Conservation (phyloP, 2,888 invertebrate genomes). For the Zhuqinia jingwanae region DNA sequence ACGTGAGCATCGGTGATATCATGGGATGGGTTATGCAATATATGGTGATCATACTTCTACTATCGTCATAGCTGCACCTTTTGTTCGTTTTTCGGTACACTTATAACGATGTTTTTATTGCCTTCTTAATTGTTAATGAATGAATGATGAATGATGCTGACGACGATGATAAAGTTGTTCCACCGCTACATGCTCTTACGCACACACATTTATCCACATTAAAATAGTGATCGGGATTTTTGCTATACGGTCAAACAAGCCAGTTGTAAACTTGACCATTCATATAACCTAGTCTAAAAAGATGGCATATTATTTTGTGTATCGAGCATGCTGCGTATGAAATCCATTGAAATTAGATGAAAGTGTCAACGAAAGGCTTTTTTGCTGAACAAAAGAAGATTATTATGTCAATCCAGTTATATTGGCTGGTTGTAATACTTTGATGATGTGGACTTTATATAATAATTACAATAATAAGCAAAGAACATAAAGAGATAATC, state of each 20-base stretch:
- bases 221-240: neutral
- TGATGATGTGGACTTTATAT: slow-evolving; percentile 29
- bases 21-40: slow-evolving; percentile 46
- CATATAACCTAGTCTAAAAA: no score
- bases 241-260: neutral
- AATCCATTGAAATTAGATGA: no score
- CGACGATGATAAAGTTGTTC: slow-evolving; percentile 33
- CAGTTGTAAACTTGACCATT: no score
- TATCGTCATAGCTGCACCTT: slow-evolving; percentile 25
- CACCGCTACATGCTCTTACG: neutral
- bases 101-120: slow-evolving; percentile 39
- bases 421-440: no score
- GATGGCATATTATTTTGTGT: no score
- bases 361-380: slow-evolving; percentile 37
- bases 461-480: slow-evolving; percentile 47
- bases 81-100: slow-evolving; percentile 16
- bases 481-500: slow-evolving; percentile 54
- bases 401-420: slow-evolving; percentile 11
- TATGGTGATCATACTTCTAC: neutral
- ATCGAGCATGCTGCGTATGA: no score
- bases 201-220: neutral
- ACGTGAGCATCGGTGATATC: neutral
- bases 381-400: no score
- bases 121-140: slow-evolving; percentile 52
- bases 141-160: no score